Evolutionary conservation across 2,113 vertebrate species (phyloP).

Genomic region (Picathartes gymnocephalus): DNA sequence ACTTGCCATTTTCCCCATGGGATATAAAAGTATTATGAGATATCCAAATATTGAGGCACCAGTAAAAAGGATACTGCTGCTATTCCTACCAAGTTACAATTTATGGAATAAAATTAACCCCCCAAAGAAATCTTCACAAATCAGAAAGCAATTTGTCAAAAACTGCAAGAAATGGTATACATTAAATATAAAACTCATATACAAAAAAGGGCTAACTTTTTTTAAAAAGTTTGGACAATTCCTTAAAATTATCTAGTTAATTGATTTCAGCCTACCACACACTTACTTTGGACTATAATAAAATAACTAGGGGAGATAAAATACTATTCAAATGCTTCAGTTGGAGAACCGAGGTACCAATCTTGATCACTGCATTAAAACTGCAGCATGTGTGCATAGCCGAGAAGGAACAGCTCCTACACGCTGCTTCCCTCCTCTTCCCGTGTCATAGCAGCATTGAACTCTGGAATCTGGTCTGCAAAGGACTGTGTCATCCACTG

Average conservation of each 20-base stretch:
- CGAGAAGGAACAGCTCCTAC: background rate
- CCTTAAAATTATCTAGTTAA: constrained; percentile 58
- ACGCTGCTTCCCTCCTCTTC: constrained; percentile 42
- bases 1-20: background rate
- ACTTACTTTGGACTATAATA: constrained; percentile 44
- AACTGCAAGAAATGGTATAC: constrained; percentile 60
- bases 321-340: constrained; percentile 66
- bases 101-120: constrained; percentile 51
- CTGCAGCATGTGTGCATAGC: constrained; percentile 60
- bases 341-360: constrained; percentile 65
- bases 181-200: constrained; percentile 74
- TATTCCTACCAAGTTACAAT: constrained; percentile 10
- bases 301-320: constrained; percentile 56
- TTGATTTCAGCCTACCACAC: constrained; percentile 58
- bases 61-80: constrained; percentile 49
- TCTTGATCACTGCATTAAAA: constrained; percentile 73
- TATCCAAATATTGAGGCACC: constrained; percentile 14
- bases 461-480: constrained; percentile 81
- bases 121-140: constrained; percentile 54
- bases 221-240: constrained; percentile 17
- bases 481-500: constrained; percentile 87
- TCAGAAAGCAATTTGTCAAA: constrained; percentile 62
- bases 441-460: background rate
- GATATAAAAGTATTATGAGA: constrained; percentile 19
- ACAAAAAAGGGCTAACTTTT: constrained; percentile 50